These are phyloP conservation scores for Brachypalpus laphriformis DNA, from an alignment of 2,888 invertebrate genomes.

Conservation along the genomic window DNA sequence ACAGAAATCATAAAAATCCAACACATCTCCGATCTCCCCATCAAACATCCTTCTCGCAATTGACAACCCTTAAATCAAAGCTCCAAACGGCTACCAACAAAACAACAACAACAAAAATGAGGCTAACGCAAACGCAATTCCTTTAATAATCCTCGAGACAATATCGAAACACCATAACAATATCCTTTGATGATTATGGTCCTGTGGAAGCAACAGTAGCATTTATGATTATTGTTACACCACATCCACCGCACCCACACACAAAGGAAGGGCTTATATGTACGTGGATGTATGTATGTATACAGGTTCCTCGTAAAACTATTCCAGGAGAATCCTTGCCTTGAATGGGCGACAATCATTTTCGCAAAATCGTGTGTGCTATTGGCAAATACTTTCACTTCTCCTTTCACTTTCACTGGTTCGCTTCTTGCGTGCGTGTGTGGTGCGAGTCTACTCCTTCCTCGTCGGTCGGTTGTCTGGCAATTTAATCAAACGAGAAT, in stretches of 20 bases:
- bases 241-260: slow-evolving; percentile 64
- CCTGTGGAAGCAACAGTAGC: slow-evolving; percentile 77
- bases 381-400: slow-evolving; percentile 51
- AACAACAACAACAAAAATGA: slow-evolving; percentile 19
- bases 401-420: slow-evolving; percentile 56
- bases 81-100: slow-evolving; percentile 51
- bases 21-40: slow-evolving; percentile 53
- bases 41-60: slow-evolving; percentile 68
- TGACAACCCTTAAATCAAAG: slow-evolving; percentile 82
- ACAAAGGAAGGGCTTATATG: slow-evolving; percentile 30
- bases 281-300: neutral
- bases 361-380: slow-evolving; percentile 58
- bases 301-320: slow-evolving; percentile 66
- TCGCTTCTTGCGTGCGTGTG: slow-evolving; percentile 38
- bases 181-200: slow-evolving; percentile 82
- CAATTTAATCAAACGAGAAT: slow-evolving; percentile 66
- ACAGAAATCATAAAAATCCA: slow-evolving; percentile 62
- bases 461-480: slow-evolving; percentile 48
- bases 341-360: slow-evolving; percentile 65
- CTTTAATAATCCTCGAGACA: slow-evolving; percentile 82
- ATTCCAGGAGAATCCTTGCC: slow-evolving; percentile 57
- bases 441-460: neutral
- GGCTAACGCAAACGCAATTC: slow-evolving; percentile 78
- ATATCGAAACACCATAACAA: slow-evolving; percentile 82
- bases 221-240: slow-evolving; percentile 80